Percentiles rank a stretch among this genome's conserved stretches.
These are phyloP conservation scores for Solenopsis invicta DNA, from an alignment of 1,140 invertebrate genomes.

Conservation along the genomic window DNA sequence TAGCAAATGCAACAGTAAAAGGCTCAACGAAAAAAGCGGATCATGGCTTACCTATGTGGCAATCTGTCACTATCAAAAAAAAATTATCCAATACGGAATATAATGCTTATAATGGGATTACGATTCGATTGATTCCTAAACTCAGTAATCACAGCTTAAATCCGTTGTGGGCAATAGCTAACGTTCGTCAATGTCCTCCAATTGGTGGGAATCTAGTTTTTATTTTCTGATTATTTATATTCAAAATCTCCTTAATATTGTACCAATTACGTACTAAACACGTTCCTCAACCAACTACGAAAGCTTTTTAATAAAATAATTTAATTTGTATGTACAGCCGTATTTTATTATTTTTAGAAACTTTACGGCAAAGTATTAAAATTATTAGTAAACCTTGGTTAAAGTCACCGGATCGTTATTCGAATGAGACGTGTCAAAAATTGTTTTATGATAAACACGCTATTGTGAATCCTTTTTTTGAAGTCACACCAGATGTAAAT, in stretches of 20 bases:
- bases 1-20: not conserved
- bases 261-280: not conserved
- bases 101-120: rapidly evolving
- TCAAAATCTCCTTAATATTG: not conserved
- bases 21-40: not conserved
- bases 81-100: not conserved
- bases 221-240: not conserved
- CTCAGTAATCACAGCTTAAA: not conserved
- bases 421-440: slow-evolving; percentile 67
- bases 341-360: not conserved
- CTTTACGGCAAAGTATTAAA: not conserved
- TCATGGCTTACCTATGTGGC: slow-evolving; percentile 72
- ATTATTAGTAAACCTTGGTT: no score
- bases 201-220: slow-evolving; percentile 40
- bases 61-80: slow-evolving; percentile 50
- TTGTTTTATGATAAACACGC: slow-evolving; percentile 58
- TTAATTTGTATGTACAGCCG: not conserved
- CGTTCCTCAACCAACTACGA: not conserved
- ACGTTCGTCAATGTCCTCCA: slow-evolving; percentile 62
- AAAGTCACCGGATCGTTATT: no score
- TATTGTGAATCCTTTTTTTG: slow-evolving; percentile 14
- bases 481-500: no score
- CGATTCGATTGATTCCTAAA: slow-evolving; percentile 25
- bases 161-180: slow-evolving; percentile 65
- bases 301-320: not conserved